Percentiles rank a stretch among this genome's conserved stretches.
These are phyloP conservation scores for Nycticorax nycticorax DNA, from an alignment of 2,113 vertebrate species.

Conservation along the genomic window DNA sequence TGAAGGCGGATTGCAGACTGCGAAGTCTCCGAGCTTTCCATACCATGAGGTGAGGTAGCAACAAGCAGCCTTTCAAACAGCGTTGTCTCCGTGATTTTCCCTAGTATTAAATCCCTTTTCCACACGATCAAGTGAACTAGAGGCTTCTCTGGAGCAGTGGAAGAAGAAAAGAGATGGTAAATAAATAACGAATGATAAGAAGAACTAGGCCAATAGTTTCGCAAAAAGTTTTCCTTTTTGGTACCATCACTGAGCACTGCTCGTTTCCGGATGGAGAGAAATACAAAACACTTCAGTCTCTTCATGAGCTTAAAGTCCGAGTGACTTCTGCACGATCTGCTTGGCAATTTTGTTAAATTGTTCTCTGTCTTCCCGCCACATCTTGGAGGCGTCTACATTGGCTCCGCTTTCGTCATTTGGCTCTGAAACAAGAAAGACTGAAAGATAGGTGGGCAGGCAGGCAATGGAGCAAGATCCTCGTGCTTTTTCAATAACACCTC, in stretches of 20 bases:
- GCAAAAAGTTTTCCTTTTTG: constrained; percentile 47
- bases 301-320: constrained; percentile 80
- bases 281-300: constrained; percentile 44
- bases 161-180: background rate
- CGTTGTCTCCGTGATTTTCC: background rate
- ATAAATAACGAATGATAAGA: background rate
- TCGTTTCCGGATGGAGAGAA: background rate
- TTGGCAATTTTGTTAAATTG: constrained; percentile 92
- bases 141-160: constrained; percentile 32
- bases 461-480: background rate
- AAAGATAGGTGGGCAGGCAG: background rate
- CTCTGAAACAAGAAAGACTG: constrained; percentile 75
- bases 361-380: constrained; percentile 96
- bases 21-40: background rate
- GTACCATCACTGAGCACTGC: constrained; percentile 52
- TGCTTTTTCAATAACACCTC: background rate
- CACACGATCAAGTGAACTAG: background rate
- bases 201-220: constrained; percentile 21
- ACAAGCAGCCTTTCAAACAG: background rate
- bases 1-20: background rate
- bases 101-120: background rate
- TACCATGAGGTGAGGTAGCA: constrained; percentile 28
- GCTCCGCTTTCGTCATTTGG: constrained; percentile 97
- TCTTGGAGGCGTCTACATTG: constrained; percentile 95
- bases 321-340: constrained; percentile 93